Evolutionary conservation across 2,113 vertebrate species (phyloP).

Genomic region (Corydoras maculifer): DNA sequence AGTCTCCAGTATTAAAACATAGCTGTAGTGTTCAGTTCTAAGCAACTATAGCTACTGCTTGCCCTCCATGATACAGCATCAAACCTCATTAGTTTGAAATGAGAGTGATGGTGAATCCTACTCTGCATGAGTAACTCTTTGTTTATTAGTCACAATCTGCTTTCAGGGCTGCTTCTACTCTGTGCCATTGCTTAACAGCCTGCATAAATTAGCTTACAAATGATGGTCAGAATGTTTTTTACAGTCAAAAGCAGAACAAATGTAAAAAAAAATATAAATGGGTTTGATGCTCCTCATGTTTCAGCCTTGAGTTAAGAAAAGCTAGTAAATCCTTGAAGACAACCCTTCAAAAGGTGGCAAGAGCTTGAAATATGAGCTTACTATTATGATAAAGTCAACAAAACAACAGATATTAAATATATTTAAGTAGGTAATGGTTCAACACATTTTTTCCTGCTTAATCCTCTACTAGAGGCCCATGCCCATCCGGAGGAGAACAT

Average conservation of each 20-base stretch:
- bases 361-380: not conserved
- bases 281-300: conserved; percentile 42
- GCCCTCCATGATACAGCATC: conserved; percentile 38
- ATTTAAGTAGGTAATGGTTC: no score
- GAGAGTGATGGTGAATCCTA: conserved; percentile 6
- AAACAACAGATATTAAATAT: no score
- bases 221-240: conserved; percentile 12
- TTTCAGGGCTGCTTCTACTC: conserved; percentile 24
- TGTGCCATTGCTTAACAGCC: conserved; percentile 21
- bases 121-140: conserved; percentile 1
- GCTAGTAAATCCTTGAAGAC: conserved; percentile 47
- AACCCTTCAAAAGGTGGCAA: conserved; percentile 44
- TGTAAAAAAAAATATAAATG: conserved; percentile 28
- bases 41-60: conserved; percentile 26
- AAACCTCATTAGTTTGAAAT: conserved; percentile 37
- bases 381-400: no score
- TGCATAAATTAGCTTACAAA: conserved; percentile 33
- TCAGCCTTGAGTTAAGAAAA: conserved; percentile 25
- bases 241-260: conserved; percentile 15
- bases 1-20: conserved; percentile 12
- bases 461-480: no score
- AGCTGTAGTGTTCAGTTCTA: not conserved
- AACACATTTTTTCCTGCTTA: no score
- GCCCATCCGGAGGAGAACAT: no score
- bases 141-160: conserved; percentile 25